Base-by-base conservation (phyloP, 2,113 vertebrate genomes). In the Etheostoma cragini region DNA sequence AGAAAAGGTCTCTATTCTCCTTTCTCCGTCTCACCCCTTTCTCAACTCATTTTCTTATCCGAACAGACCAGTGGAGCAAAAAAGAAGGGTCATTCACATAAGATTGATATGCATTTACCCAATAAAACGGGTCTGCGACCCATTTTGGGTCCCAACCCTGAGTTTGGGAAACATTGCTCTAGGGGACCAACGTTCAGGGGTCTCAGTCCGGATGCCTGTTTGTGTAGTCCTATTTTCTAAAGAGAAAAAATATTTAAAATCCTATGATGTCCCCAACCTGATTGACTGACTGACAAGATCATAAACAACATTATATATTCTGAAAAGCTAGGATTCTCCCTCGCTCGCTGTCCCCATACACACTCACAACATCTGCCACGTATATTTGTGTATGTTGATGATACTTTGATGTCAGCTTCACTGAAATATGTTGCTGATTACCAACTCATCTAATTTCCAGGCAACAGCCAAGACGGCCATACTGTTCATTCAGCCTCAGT, bases 401-500 rank as follows among this genome's bases (percentile, higher is more conserved):
- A 26, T 11, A 13, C 26, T 77, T 56, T 11, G 19, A 46, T 52
- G 33, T 30, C 30, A 62, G 3, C 24, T 47, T 66, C 45, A 14
- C 42, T 66, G 11, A 85, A 35, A n/a, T n/a, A 8, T 49, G 35
- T 58, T 17, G 15, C 72, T 72, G 38, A 83, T 69, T 14, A 65
- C 12, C 1, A 13, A 69, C 15, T 76, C 14, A 10, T 94, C 80
- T 92, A 45, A 93, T 83, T 94, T 91, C 65, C 94, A 99, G 98
- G 96, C 97, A 72, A 98, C 98, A 38, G 97, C 98, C 80, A 98
- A 99, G 96, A 98, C 96, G 81, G 97, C 97, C 92, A 98, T 99
- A 89, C 89, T 98, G 81, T 99, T 99, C 93, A 99, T 99, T 91
- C 98, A 98, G 95, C 98, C 98, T 89, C 98, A 99, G 94, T 98